phyloP scores from a whole-genome alignment of 2,113 vertebrate genomes.

The Microcebus ravelobensis region DNA sequence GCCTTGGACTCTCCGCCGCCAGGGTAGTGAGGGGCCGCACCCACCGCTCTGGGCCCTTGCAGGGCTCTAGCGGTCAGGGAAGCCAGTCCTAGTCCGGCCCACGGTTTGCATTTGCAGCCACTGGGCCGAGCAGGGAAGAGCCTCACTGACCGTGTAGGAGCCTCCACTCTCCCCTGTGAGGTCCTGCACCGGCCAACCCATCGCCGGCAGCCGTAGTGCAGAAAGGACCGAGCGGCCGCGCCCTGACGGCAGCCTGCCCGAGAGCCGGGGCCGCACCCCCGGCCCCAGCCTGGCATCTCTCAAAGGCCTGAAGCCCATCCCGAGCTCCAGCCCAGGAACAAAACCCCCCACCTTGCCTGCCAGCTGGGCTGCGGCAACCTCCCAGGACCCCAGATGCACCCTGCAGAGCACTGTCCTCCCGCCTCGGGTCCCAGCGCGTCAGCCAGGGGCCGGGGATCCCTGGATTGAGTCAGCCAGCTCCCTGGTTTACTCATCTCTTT shows the following conservation, averaged over 20 bases:
- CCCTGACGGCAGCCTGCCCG: accelerated
- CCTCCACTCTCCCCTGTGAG: neutral
- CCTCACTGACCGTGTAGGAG: accelerated
- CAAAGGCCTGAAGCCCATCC: too few species aligned
- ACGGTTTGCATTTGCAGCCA: accelerated
- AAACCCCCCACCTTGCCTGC: accelerated
- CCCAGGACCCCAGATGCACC: neutral
- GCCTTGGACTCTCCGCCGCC: neutral
- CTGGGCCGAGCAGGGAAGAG: accelerated
- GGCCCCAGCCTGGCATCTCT: neutral
- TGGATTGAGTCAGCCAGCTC: neutral
- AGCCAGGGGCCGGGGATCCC: accelerated
- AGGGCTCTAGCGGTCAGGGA: neutral
- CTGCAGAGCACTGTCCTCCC: neutral
- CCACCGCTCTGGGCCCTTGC: accelerated
- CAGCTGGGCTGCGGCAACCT: accelerated
- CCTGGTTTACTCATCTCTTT: neutral
- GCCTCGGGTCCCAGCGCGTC: accelerated
- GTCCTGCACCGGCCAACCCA: accelerated
- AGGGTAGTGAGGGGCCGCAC: accelerated
- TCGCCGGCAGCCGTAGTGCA: accelerated
- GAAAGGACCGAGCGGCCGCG: accelerated
- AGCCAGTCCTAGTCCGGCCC: neutral
- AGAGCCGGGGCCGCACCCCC: too few species aligned
- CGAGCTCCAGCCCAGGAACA: neutral